Base-by-base conservation (phyloP, 2,888 invertebrate species). In the Leucophenga maculata region DNA sequence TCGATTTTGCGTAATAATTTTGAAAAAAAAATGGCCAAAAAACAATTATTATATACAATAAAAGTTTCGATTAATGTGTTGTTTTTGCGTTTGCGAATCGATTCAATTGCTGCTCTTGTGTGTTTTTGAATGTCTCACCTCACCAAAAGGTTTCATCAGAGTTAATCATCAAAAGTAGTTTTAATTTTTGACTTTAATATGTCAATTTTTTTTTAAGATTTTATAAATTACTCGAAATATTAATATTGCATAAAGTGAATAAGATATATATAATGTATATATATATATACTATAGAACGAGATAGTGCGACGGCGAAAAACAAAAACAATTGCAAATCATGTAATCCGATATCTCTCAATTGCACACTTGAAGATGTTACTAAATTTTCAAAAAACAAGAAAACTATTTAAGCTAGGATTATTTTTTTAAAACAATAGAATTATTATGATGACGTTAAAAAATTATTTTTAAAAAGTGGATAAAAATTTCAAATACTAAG, bases 91-190 rank as follows among this genome's bases (percentile, higher is more conserved):
- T 65, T 20, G 14, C 52, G 52, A 66, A 31, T 54, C 22, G 76
- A 74, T 70, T 75, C 73, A 75, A 69, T 75, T 79, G 84, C 79
- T 80, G 80, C 79, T 81, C 83, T 86, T 86, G 86, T 86, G 85
- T 86, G 86, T 85, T 85, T 83, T 85, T 86, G 80, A 88, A 88
- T 88, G 88, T 86, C 87, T 88, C 88, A 88, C 88, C 88, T 88
- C 88, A 88, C 87, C 87, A 86, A 82, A 80, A 79, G 77, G 50
- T 73, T 77, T 74, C 71, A 74, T 74, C 69, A 73, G 82, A 77
- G 48, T 59, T 66, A 46, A 46, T 46, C 46, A 46, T 26, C 26
- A 26, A 26, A 46, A 46, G n/a, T 46, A 46, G 6, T 4, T 75
- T 71, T 55, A 66, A 70, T 69, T 14, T 68, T 70, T 65, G 65